Evolutionary conservation across 64 coral and sea anemone species (phyloP).

Genomic region (Montipora foliosa): DNA sequence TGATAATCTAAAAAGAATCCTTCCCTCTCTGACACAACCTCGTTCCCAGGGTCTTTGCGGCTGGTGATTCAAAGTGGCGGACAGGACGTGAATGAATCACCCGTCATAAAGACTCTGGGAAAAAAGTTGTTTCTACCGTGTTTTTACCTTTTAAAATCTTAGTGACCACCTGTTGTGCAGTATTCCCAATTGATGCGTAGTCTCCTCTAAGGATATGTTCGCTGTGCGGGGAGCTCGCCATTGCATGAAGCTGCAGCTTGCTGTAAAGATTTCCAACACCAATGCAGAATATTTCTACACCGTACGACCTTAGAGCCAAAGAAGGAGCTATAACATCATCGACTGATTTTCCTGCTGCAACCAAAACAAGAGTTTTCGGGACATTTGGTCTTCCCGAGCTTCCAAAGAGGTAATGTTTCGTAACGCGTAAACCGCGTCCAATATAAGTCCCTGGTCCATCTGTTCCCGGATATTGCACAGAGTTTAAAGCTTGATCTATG

Average conservation of each 20-base stretch:
- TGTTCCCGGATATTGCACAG: conserved; percentile 86
- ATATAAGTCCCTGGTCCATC: conserved; percentile 95
- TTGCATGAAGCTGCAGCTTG: conserved; percentile 91
- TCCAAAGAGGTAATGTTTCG: conserved; percentile 67
- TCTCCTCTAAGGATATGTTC: conserved; percentile 82
- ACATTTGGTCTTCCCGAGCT: conserved; percentile 66
- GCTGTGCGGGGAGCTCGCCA: conserved; percentile 91
- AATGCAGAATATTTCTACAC: conserved; percentile 85
- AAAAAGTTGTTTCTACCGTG: too few relatives aligned
- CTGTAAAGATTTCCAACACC: conserved; percentile 80
- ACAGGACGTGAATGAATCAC: too few relatives aligned
- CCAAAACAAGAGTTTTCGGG: conserved; percentile 69
- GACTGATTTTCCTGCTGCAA: conserved; percentile 83
- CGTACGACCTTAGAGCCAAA: conserved; percentile 55
- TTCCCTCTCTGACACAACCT: too few relatives aligned
- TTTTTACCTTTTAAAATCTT: conserved; percentile 88
- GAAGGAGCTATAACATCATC: conserved; percentile 91
- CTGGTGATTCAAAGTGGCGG: too few relatives aligned
- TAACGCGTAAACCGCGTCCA: conserved; percentile 82
- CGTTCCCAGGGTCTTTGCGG: too few relatives aligned
- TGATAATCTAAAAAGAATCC: too few relatives aligned
- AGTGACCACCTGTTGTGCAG: conserved; percentile 90
- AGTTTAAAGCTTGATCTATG: conserved; percentile 77
- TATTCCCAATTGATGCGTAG: conserved; percentile 61
- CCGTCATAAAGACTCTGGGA: too few relatives aligned